These are phyloP conservation scores for Rhinopithecus roxellana DNA, from an alignment of 2,113 vertebrate species.

Conservation along the genomic window DNA sequence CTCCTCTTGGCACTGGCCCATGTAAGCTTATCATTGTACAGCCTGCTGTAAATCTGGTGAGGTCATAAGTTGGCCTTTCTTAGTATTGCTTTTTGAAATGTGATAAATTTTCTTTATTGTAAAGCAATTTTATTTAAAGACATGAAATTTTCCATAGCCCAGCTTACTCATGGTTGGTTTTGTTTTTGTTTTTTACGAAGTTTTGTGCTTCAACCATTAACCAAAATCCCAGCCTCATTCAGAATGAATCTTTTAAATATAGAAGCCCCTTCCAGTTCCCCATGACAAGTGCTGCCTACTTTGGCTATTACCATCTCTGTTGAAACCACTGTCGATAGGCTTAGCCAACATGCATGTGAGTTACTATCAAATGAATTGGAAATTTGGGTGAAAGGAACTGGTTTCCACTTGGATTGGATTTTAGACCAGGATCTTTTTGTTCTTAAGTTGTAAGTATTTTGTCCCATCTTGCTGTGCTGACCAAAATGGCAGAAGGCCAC, in stretches of 20 bases:
- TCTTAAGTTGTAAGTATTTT: background rate
- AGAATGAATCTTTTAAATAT: background rate
- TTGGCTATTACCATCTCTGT: background rate
- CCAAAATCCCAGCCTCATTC: background rate
- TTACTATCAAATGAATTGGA: background rate
- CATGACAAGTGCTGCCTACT: background rate
- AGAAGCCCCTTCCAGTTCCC: background rate
- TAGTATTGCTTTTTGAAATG: background rate
- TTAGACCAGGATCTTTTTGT: background rate
- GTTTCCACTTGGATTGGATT: background rate
- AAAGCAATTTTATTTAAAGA: background rate
- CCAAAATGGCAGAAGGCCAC: background rate
- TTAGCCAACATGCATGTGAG: background rate
- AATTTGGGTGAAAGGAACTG: background rate
- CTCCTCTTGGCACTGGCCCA: background rate
- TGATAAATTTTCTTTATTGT: background rate
- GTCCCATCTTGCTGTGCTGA: background rate
- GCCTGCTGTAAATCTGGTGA: background rate
- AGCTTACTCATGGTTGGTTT: background rate
- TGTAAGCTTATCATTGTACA: background rate
- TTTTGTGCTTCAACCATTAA: background rate
- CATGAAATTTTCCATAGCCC: background rate
- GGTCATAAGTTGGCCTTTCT: background rate
- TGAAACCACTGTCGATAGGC: background rate
- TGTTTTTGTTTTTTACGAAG: background rate